These are phyloP conservation scores for Nebria salina DNA, from an alignment of 2,888 invertebrate species.

Conservation along the genomic window DNA sequence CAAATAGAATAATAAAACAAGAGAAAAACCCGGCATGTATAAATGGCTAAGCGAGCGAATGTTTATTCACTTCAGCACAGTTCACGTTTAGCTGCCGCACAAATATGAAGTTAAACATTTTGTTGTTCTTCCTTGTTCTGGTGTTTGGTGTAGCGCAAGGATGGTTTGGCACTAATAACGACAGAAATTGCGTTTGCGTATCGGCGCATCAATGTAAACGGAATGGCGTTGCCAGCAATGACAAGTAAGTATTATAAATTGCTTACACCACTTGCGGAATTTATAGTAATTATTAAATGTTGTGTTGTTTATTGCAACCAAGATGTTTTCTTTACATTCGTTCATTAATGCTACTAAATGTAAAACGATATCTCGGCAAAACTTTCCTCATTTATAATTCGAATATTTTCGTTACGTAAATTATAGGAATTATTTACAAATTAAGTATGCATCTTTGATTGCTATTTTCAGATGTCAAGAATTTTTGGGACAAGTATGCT, in stretches of 20 bases:
- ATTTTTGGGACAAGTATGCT: conserved; percentile 28
- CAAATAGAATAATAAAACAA: conserved; percentile 13
- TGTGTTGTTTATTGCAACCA: background rate
- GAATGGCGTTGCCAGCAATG: conserved; percentile 37
- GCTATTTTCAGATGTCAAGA: conserved; percentile 32
- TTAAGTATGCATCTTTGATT: background rate
- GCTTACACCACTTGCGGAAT: no score
- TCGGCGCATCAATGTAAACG: background rate
- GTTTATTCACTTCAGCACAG: conserved; percentile 14
- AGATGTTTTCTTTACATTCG: no score
- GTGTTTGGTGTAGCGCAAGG: conserved; percentile 20
- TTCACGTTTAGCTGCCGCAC: conserved; percentile 13
- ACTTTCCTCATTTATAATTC: no score
- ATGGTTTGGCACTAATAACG: conserved; percentile 31
- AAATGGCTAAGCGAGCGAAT: conserved; percentile 20
- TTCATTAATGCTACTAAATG: no score
- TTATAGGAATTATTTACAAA: no score
- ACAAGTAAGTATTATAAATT: conserved; percentile 22
- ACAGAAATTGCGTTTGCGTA: conserved; percentile 37
- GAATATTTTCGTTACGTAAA: no score
- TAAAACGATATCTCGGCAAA: no score
- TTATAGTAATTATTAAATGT: no score
- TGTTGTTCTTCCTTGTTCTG: conserved; percentile 17
- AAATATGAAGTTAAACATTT: conserved; percentile 33
- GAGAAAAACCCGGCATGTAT: conserved; percentile 30